Percentiles rank a stretch among this genome's conserved stretches.
Conservation (phyloP, 2,888 invertebrate genomes). For the Eupithecia inturbata region DNA sequence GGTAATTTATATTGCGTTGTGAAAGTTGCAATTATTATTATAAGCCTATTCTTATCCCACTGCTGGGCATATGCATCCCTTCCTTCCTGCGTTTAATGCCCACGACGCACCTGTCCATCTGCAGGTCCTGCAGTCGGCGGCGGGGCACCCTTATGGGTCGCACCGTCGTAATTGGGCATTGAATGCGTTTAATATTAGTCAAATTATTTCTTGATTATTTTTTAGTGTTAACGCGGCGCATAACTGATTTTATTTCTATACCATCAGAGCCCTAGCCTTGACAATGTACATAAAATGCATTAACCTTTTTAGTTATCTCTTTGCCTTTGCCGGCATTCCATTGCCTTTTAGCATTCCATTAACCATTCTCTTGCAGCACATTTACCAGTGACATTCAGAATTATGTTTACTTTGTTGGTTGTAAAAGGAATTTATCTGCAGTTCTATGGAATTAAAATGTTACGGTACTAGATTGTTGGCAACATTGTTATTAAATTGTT, state of each 20-base stretch:
- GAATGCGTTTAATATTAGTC: too few species aligned
- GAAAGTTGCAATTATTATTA: too few species aligned
- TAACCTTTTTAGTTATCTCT: constrained; percentile 39
- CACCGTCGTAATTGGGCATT: too few species aligned
- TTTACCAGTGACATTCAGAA: constrained; percentile 25
- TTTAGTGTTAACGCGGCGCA: too few species aligned
- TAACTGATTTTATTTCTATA: background rate
- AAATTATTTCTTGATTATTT: too few species aligned
- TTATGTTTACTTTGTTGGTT: constrained; percentile 17
- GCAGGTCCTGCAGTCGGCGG: too few species aligned
- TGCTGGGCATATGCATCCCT: too few species aligned
- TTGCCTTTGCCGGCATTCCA: constrained; percentile 34
- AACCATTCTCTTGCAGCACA: constrained; percentile 29
- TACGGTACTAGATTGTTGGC: constrained; percentile 3
- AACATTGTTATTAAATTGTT: background rate
- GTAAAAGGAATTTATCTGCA: constrained; percentile 6
- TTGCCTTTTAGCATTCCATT: constrained; percentile 42
- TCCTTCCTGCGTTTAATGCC: too few species aligned
- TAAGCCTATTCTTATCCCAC: too few species aligned
- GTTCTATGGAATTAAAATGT: background rate
- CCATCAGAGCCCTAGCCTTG: constrained; percentile 17
- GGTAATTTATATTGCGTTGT: too few species aligned
- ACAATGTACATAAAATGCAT: constrained; percentile 44
- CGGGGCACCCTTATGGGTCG: too few species aligned
- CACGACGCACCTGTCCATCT: too few species aligned